Base-by-base conservation (phyloP, 2,113 vertebrate species). In the Scomber colias region DNA sequence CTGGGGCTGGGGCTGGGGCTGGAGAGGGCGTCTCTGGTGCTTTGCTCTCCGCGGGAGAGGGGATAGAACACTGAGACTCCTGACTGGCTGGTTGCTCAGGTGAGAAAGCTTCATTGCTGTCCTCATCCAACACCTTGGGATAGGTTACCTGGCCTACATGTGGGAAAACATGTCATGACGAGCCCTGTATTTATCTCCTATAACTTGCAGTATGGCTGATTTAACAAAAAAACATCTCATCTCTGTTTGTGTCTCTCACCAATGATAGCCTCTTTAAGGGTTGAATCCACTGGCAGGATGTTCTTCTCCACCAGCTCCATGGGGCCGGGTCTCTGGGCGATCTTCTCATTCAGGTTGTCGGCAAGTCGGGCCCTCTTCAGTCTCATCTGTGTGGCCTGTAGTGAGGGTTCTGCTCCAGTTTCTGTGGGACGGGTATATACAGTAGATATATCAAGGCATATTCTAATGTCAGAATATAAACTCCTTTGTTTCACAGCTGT, bases 271-370 rank as follows among this genome's bases (percentile, higher is more conserved):
- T 98, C 96, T 91, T 99, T 99, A 44, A 99, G 93, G 0, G 94
- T 98, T 84, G 96, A 97, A 79, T 98, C 97, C 46, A 99, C 98
- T 0, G 98, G 97, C 46, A 99, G 89, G 87, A 99, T 99, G 92
- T 99, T 99, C 81, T 99, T 99, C 94, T 98, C 97, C 62, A 99
- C 96, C 84, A 99, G 95, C 90, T 99, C 98, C 97, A 99, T 96
- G 1, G 98, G 98, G 1, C 98, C 98, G 14, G 98, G 98, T 49
- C 98, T 95, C 80, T 99, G 98, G 46, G 98, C 96, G 55, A 99
- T 97, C 93, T 98, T 99, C 87, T 99, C 98, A n/a, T 99, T 99
- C 65, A 99, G 95, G 87, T 99, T 97, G 88, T 99, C 97, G 0
- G 98, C 98, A 60, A 99, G 85, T 0, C 98, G 95, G 11, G 98